Evolutionary conservation across 1,140 invertebrate species (phyloP).

Genomic region (Drosophila murphyi): DNA sequence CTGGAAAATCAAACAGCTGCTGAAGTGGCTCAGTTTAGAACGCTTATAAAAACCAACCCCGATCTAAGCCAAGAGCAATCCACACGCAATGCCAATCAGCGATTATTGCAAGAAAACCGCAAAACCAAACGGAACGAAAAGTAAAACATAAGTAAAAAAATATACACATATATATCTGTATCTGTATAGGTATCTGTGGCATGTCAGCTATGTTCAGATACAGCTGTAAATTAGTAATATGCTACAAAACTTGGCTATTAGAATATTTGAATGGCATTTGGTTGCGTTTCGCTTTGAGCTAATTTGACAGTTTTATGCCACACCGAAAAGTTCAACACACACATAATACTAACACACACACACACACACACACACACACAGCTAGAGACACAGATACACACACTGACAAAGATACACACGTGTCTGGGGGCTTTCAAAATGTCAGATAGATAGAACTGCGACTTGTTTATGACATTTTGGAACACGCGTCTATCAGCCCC

Average conservation of each 20-base stretch:
- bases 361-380: constrained; percentile 40
- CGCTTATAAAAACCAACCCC: constrained; percentile 17
- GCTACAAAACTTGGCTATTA: constrained; percentile 35
- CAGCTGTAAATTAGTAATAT: constrained; percentile 65
- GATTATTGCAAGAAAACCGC: constrained; percentile 15
- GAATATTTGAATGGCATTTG: constrained; percentile 57
- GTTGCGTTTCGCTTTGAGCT: constrained; percentile 58
- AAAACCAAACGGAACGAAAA: constrained; percentile 12
- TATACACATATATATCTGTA: neutral
- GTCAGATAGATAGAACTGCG: constrained; percentile 55
- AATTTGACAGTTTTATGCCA: constrained; percentile 79
- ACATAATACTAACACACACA: neutral
- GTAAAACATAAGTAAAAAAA: neutral
- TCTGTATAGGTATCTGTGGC: constrained; percentile 10
- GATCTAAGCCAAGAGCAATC: neutral
- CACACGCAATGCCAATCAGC: constrained; percentile 43
- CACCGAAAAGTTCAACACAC: constrained; percentile 47
- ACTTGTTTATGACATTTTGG: constrained; percentile 77
- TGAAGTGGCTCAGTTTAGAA: constrained; percentile 23
- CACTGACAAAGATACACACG: constrained; percentile 43
- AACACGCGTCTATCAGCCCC: constrained; percentile 62
- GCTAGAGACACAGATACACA: constrained; percentile 38
- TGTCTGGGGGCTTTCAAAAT: constrained; percentile 72
- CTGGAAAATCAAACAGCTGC: constrained; percentile 74
- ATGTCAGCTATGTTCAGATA: constrained; percentile 44